phyloP scores from a whole-genome alignment of 2,888 invertebrate species.

The Catonia carolina region DNA sequence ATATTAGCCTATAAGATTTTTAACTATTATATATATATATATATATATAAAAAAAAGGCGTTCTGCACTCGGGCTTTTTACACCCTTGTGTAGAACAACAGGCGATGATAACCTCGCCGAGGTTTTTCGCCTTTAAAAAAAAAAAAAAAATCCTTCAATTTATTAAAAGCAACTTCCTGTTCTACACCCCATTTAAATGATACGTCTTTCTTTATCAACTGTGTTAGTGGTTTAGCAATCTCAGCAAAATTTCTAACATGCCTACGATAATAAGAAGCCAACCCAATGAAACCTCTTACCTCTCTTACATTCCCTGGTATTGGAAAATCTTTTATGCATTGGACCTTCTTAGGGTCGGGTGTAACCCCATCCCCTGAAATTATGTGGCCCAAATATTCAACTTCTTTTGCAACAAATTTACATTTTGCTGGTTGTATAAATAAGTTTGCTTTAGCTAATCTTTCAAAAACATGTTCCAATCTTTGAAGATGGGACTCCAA shows the following conservation, averaged over 20 bases:
- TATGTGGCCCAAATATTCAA: too few relatives aligned
- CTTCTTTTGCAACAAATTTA: neutral
- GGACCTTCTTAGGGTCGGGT: too few relatives aligned
- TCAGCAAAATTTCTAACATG: conserved; percentile 11
- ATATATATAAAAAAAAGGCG: too few relatives aligned
- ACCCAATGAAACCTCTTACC: conserved; percentile 9
- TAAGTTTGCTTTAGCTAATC: neutral
- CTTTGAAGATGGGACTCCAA: conserved; percentile 8
- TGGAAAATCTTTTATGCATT: neutral
- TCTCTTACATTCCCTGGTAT: neutral
- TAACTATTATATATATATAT: too few relatives aligned
- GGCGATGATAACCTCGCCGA: too few relatives aligned
- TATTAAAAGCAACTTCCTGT: conserved; percentile 22
- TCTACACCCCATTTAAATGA: conserved; percentile 14
- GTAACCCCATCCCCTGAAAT: neutral
- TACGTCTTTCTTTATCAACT: neutral
- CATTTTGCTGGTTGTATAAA: too few relatives aligned
- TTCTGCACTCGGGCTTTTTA: too few relatives aligned
- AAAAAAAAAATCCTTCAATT: too few relatives aligned
- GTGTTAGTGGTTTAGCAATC: conserved; percentile 19
- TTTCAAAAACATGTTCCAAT: conserved; percentile 6
- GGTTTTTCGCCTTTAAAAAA: too few relatives aligned
- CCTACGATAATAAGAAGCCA: conserved; percentile 8
- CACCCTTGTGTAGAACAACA: too few relatives aligned
- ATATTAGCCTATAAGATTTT: too few relatives aligned